Conservation (phyloP, 2,113 vertebrate species). For the Eudorcas thomsonii region DNA sequence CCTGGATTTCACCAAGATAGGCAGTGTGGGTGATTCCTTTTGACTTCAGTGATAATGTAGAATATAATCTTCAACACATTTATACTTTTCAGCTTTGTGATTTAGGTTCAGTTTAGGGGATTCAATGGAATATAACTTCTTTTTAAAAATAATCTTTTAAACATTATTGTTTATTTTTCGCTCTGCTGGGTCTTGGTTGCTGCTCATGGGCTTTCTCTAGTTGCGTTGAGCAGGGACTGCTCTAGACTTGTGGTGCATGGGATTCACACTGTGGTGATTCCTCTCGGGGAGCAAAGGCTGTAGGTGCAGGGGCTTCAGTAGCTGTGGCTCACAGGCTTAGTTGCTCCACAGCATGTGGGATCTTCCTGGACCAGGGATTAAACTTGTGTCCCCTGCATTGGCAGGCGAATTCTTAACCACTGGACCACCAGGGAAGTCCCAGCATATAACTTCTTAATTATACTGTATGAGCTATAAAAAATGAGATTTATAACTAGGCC, state of each 20-base stretch:
- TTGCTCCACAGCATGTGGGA: not conserved
- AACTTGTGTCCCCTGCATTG: not conserved
- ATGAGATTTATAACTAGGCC: not conserved
- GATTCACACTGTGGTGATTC: not conserved
- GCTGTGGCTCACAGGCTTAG: not conserved
- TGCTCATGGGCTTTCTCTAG: not conserved
- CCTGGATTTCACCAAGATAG: not conserved
- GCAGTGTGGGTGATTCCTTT: not conserved
- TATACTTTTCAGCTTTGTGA: conserved; percentile 20
- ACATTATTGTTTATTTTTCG: not conserved
- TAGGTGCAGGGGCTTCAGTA: not conserved
- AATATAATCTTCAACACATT: not conserved
- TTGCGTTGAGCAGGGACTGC: not conserved
- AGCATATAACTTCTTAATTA: not conserved
- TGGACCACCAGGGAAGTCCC: not conserved
- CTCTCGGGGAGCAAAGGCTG: not conserved
- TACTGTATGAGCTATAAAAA: not conserved
- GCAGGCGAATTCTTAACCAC: not conserved
- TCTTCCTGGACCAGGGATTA: not conserved
- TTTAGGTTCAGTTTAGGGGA: not conserved
- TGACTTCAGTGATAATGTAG: not conserved
- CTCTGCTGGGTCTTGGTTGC: not conserved
- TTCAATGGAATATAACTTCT: not conserved
- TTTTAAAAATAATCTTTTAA: not conserved
- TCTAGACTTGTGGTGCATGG: not conserved